Evolutionary conservation across 2,888 invertebrate species (phyloP), one percentile per base, ranked within the genome.

Genomic region (Parapristionchus giblindavisi): DNA sequence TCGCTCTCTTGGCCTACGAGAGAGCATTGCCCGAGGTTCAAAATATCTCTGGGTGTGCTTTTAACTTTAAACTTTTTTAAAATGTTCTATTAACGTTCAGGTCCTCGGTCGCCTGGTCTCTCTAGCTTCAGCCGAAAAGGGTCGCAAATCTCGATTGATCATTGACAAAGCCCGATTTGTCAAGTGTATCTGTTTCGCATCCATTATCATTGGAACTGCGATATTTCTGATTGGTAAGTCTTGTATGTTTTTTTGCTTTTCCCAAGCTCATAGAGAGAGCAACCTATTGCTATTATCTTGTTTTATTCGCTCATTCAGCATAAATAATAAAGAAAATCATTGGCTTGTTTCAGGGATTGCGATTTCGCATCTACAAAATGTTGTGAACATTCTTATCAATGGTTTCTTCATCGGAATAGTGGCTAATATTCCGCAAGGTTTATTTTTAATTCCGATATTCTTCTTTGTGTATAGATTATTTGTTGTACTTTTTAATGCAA

Each of bases 391-490:
- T 6, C 78, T 81, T 63, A 75, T 81, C 76, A 80, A 81, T 66
- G 80, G 79, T 32, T 81, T 81, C 48, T 76, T 81, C 27, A 72
- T 81, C 58, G 78, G 76, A 2, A 54, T 81, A 21, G 78, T 81
- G 17, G 81, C 80, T 14, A 75, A 76, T 66, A 78, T 81, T 24
- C 81, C 81, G 17, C 81, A 81, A 70, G 81, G 80, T 78, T 43
- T 6, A 2, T 24, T 34, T 36, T 5, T 5, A 21, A 3, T 2
- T 63, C 63, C 24, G 4, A 38, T 40, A 8, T 5, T 65, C 65
- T 1, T 1, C 40, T 29, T 27, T 1, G 21, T 27, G 8, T 27
- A n/a, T 14, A 2, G n/a, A 32, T 24, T 36, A 1, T 34, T 21
- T n/a, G 1, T 34, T 43, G 14, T 8, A 40, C 5, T 24, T 14